phyloP scores from a whole-genome alignment of 2,113 vertebrate species.

The Siniperca chuatsi region DNA sequence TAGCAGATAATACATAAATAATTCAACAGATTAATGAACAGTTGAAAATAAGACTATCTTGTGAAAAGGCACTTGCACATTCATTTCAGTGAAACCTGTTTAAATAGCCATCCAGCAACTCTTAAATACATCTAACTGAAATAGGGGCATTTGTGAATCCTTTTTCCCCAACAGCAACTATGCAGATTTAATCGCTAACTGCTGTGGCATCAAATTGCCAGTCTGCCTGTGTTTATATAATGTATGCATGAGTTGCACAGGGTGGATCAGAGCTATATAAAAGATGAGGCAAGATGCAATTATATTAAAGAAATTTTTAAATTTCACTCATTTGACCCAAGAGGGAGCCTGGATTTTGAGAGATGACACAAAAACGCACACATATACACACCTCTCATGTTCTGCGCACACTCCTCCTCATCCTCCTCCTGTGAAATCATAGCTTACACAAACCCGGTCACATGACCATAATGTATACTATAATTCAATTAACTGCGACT shows the following conservation, averaged over 20 bases:
- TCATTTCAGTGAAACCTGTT: slow-evolving; percentile 25
- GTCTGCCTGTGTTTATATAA: slow-evolving; percentile 27
- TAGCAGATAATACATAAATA: slow-evolving; percentile 62
- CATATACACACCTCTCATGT: slow-evolving; percentile 7
- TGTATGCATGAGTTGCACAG: slow-evolving; percentile 29
- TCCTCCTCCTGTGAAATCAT: slow-evolving; percentile 7
- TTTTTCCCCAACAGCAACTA: slow-evolving; percentile 40
- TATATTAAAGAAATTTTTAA: background rate
- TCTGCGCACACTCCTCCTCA: slow-evolving; percentile 2
- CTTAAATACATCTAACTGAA: slow-evolving; percentile 23
- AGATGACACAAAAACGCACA: background rate
- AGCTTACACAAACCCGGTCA: slow-evolving; percentile 20
- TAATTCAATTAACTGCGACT: slow-evolving; percentile 52
- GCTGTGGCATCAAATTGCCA: slow-evolving; percentile 20
- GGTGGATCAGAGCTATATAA: slow-evolving; percentile 40
- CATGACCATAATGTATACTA: background rate
- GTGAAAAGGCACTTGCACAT: slow-evolving; percentile 32
- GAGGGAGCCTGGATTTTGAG: slow-evolving; percentile 13
- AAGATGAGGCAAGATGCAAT: slow-evolving; percentile 11
- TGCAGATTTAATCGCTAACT: slow-evolving; percentile 36
- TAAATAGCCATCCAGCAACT: slow-evolving; percentile 16
- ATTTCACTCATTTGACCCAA: slow-evolving; percentile 3
- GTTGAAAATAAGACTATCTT: slow-evolving; percentile 24
- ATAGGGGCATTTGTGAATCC: slow-evolving; percentile 12
- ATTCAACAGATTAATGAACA: slow-evolving; percentile 64